Base-by-base conservation (phyloP, 2,113 vertebrate species). In the Pelobates fuscus region DNA sequence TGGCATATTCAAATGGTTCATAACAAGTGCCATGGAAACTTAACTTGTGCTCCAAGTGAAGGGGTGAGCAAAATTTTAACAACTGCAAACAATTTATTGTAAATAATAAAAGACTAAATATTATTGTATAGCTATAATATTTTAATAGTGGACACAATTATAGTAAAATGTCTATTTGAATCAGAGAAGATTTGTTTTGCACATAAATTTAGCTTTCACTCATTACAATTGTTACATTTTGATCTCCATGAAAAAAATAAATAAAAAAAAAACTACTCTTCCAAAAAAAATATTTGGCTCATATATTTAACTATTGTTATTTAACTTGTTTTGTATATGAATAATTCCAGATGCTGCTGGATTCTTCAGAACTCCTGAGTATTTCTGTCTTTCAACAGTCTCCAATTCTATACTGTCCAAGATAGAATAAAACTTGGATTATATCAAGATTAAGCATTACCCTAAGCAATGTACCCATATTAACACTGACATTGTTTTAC, bases 331-430 rank as follows among this genome's bases (percentile, higher is more conserved):
- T 60, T 61, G 41, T 60, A 37, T 55, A 68, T 77, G 73, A 77
- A 77, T 61, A 77, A 77, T 68, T 61, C 64, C 73, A 77, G 73
- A 77, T 77, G 73, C 73, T 77, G 73, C 11, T 61, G 73, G 73
- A 77, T 68, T 68, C 64, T 44, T 77, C 41, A 41, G 67, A 60
- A 67, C 73, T 77, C 73, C 26, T 61, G 73, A 55, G 73, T 68
- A 77, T 77, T 77, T 77, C 64, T 77, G 52, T 77, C 73, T 77
- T 77, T 77, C 73, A 77, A 46, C 73, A 68, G 59, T 37, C 55
- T 77, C 65, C 73, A 77, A 77, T 77, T 68, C 57, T 67, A 61
- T 77, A 68, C 65, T 77, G 59, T 77, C 32, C 55, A 23, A 68
- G 65, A 49, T 52, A 52, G 43, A 68, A 61, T 43, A 21, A 77